Conservation (phyloP, 2,888 invertebrate genomes). For the Heliconius ethilla region DNA sequence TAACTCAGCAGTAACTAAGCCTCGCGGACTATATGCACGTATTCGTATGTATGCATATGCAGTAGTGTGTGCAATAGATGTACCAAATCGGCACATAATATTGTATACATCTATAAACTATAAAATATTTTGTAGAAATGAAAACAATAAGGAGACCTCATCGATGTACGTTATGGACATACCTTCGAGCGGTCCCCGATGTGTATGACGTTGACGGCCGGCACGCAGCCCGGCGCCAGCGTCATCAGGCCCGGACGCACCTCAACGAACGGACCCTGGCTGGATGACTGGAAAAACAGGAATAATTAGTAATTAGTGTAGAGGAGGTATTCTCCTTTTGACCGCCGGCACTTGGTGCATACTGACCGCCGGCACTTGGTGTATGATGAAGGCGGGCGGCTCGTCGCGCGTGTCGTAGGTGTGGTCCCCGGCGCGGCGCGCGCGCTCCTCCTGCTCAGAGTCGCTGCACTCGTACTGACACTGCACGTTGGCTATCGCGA, state of each 20-base stretch:
- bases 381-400: constrained; percentile 77
- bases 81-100: too few species aligned
- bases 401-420: constrained; percentile 74
- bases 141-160: too few species aligned
- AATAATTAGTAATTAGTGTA: too few species aligned
- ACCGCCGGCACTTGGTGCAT: too few species aligned
- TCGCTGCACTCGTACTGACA: constrained; percentile 82
- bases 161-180: neutral
- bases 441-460: constrained; percentile 56
- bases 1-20: too few species aligned
- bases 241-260: constrained; percentile 68
- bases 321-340: too few species aligned
- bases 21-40: too few species aligned
- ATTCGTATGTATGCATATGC: too few species aligned
- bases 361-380: constrained; percentile 61
- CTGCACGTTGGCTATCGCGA: constrained; percentile 84
- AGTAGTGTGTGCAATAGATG: too few species aligned
- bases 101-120: too few species aligned
- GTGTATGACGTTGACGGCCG: constrained; percentile 70
- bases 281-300: constrained; percentile 30
- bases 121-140: too few species aligned
- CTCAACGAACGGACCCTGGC: constrained; percentile 57
- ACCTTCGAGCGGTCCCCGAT: constrained; percentile 56
- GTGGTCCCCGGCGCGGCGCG: constrained; percentile 60
- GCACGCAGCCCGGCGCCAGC: constrained; percentile 60